Evolutionary conservation across 2,888 invertebrate genomes (phyloP).

Genomic region (Tolmerus cingulatus): DNA sequence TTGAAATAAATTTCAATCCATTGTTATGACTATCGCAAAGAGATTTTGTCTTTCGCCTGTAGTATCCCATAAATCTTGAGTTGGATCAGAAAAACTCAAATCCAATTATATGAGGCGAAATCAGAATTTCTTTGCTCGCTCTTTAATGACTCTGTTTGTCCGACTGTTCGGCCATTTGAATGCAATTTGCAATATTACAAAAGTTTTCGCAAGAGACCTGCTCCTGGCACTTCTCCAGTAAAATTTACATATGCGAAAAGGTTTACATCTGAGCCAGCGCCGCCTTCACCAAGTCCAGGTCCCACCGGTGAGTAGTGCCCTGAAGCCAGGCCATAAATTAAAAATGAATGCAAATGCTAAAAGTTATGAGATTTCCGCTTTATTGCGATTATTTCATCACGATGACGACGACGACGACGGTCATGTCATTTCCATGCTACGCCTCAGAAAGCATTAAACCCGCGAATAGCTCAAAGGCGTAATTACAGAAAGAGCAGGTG

Average conservation of each 20-base stretch:
- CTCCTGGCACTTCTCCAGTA: neutral
- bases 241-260: neutral
- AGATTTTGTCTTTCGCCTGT: neutral
- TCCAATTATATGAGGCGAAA: neutral
- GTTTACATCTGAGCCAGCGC: neutral
- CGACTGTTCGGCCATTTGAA: neutral
- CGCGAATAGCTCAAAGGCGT: neutral
- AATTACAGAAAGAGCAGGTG: neutral
- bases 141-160: neutral
- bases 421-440: neutral
- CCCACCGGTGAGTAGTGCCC: neutral
- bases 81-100: neutral
- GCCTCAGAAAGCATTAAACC: neutral
- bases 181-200: neutral
- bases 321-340: neutral
- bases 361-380: neutral
- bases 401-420: neutral
- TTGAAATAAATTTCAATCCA: neutral
- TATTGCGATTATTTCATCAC: neutral
- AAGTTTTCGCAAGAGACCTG: neutral
- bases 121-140: neutral
- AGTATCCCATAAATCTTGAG: neutral
- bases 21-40: neutral
- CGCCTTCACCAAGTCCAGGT: neutral
- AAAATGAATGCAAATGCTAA: neutral